Evolutionary conservation across 2,797 vertebrate genomes (phyloP).

Genomic region (Peromyscus nudipes): DNA sequence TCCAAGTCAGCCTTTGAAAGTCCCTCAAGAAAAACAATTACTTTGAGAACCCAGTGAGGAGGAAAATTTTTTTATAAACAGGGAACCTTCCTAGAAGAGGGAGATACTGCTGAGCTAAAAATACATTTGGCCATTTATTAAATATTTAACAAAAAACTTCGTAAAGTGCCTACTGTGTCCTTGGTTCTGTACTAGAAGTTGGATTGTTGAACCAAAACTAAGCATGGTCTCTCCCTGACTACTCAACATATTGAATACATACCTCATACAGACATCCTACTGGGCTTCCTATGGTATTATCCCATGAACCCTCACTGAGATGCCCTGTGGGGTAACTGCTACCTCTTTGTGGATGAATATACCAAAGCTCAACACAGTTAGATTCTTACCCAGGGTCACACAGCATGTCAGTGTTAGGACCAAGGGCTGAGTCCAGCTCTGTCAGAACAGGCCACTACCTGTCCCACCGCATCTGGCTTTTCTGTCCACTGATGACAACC

Average conservation of each 20-base stretch:
- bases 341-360: not conserved
- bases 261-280: not conserved
- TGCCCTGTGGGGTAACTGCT: not conserved
- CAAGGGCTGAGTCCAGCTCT: not conserved
- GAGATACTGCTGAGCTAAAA: conserved; percentile 21
- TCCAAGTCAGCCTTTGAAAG: not conserved
- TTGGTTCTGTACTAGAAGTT: not conserved
- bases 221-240: not conserved
- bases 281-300: not conserved
- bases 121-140: not conserved
- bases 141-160: conserved; percentile 44
- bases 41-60: not conserved
- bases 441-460: not conserved
- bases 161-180: not conserved
- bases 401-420: not conserved
- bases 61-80: conserved; percentile 38
- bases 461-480: not conserved
- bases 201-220: not conserved
- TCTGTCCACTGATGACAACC: not conserved
- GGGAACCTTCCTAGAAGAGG: conserved; percentile 1
- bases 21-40: not conserved
- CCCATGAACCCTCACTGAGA: conserved; percentile 17
- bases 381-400: conserved; percentile 4
- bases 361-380: not conserved
- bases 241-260: not conserved